A percentile compares a stretch with the other conserved stretches of the same genome.
Conservation (phyloP, 2,888 invertebrate genomes). For the Cylindroiulus punctatus region DNA sequence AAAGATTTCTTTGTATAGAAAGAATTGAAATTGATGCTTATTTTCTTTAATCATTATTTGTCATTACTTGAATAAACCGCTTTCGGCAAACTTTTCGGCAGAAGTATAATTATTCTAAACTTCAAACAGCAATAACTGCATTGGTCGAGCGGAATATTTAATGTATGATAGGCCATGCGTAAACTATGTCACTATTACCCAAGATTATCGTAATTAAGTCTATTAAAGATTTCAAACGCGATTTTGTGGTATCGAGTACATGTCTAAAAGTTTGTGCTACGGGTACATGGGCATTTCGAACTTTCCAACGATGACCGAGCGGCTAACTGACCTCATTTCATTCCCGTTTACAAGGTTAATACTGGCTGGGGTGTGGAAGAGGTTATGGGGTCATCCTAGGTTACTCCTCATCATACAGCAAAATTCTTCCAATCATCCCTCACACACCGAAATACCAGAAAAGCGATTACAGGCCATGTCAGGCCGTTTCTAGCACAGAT, state of each 20-base stretch:
- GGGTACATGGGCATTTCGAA: not conserved
- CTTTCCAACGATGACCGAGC: not conserved
- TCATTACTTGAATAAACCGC: no score
- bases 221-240: not conserved
- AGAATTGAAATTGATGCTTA: no score
- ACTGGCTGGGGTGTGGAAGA: not conserved
- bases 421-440: not conserved
- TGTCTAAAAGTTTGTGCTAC: not conserved
- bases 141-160: not conserved
- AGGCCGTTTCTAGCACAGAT: not conserved
- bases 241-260: not conserved
- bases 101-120: no score
- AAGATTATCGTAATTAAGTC: conserved; percentile 28
- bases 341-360: conserved; percentile 40
- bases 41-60: no score
- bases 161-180: not conserved
- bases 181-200: conserved; percentile 24
- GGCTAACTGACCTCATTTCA: conserved; percentile 45
- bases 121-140: not conserved
- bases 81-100: no score
- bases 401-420: conserved; percentile 1
- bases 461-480: not conserved
- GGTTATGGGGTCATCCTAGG: conserved; percentile 29
- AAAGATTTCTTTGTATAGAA: no score
- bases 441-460: not conserved